These are phyloP conservation scores for Diuraphis noxia DNA, from an alignment of 1,140 invertebrate species.

Conservation along the genomic window DNA sequence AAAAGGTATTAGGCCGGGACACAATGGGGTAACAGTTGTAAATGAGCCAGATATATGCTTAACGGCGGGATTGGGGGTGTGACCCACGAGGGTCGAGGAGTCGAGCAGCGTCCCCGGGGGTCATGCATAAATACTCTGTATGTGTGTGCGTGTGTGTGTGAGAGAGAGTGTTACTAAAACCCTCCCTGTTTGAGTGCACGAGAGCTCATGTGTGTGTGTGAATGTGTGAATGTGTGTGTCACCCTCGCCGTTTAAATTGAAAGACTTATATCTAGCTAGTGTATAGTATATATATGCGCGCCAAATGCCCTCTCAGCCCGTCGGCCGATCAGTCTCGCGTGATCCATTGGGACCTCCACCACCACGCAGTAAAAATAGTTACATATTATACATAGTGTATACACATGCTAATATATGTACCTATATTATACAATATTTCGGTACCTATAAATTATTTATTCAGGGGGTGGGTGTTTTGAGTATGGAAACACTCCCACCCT, in stretches of 20 bases:
- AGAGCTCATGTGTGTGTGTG: neutral
- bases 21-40: conserved; percentile 54
- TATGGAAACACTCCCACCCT: neutral
- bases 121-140: neutral
- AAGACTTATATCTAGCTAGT: conserved; percentile 31
- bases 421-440: neutral
- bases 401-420: neutral
- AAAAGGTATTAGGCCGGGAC: conserved; percentile 51
- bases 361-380: neutral
- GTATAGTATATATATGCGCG: neutral
- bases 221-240: neutral
- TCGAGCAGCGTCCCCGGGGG: conserved; percentile 14
- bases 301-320: neutral
- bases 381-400: neutral
- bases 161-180: neutral
- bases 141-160: neutral
- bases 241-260: conserved; percentile 38
- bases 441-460: neutral
- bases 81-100: neutral
- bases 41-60: conserved; percentile 42
- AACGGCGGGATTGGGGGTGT: neutral
- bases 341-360: neutral
- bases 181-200: neutral
- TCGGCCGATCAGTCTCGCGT: neutral
- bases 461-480: neutral